Percentiles rank a stretch among this genome's conserved stretches.
These are phyloP conservation scores for Heliconius ismenius DNA, from an alignment of 2,888 invertebrate genomes.

Conservation along the genomic window DNA sequence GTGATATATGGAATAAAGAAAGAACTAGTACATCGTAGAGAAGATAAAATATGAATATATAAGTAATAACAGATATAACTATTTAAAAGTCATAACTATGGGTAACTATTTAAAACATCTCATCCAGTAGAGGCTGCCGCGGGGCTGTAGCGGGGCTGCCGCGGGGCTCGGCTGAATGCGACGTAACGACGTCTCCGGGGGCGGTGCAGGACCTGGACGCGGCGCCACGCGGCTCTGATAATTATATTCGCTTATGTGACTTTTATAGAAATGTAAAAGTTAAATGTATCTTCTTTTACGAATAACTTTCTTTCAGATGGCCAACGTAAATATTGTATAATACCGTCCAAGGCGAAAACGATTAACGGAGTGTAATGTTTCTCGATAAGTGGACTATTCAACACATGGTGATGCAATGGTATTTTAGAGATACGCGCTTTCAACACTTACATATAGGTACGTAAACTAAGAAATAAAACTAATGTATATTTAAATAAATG, in stretches of 20 bases:
- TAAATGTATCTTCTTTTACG: not conserved
- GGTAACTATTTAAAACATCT: slow-evolving; percentile 2
- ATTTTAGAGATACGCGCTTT: too few species aligned
- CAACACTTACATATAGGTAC: too few species aligned
- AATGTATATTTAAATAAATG: not conserved
- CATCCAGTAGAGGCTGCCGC: not conserved
- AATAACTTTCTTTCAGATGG: too few species aligned
- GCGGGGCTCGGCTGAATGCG: not conserved
- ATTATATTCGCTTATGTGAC: not conserved
- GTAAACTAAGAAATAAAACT: not conserved
- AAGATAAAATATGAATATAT: too few species aligned
- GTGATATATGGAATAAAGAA: too few species aligned
- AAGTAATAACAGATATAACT: too few species aligned
- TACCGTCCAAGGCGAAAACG: too few species aligned
- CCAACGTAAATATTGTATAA: too few species aligned
- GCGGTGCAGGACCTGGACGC: not conserved
- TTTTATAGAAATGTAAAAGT: not conserved
- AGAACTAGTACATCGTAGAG: too few species aligned
- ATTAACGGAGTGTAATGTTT: too few species aligned
- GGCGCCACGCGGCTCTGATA: not conserved
- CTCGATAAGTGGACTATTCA: too few species aligned
- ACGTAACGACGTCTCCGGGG: not conserved
- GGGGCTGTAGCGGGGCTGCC: not conserved
- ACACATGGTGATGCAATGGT: too few species aligned
- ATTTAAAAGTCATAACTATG: not conserved